Evolutionary conservation across 2,797 vertebrate species (phyloP), one percentile per base, ranked within the genome.

Genomic region (Syngnathus rostellatus): DNA sequence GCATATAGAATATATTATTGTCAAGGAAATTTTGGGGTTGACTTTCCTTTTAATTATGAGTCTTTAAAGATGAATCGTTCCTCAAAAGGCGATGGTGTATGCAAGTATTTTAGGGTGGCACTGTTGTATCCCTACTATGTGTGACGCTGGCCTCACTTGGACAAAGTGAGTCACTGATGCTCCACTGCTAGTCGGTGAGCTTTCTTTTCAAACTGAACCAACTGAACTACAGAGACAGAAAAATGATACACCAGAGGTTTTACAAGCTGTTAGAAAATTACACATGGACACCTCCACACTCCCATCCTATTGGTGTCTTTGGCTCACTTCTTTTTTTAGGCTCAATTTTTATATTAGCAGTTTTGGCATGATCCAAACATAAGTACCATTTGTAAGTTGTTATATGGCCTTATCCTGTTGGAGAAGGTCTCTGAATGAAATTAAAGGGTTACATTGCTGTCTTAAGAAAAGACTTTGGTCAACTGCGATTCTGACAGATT

Each of bases 141-240:
- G 80, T 58, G 73, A 83, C 67, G 65, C 75, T 76, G 71, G 68
- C 77, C 60, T 79, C 81, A 77, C 75, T 81, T 5, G 81, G 85
- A 77, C 79, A 79, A 77, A 85, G 68, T 88, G 84, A 89, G 78
- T 89, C 83, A 86, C 77, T 74, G 76, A 83, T 83, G 81, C 79
- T 82, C 84, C 72, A 71, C 70, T 68, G 70, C 75, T 66, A 61
- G 68, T 60, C 73, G 75, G 17, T 41, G 39, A 41, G 70, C 72
- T 68, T 78, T 83, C 79, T 75, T 82, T 74, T 75, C 77, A 66
- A 54, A 70, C 71, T 86, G 80, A 85, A 84, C 86, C 80, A 80
- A 75, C 78, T 87, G 83, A 86, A 86, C 81, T 72, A 25, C 67
- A 79, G 59, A 31, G 65, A 65, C 71, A 79, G 55, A 25, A 62